These are phyloP conservation scores for Parnassius smintheus DNA, from an alignment of 2,888 invertebrate genomes.

Conservation along the genomic window DNA sequence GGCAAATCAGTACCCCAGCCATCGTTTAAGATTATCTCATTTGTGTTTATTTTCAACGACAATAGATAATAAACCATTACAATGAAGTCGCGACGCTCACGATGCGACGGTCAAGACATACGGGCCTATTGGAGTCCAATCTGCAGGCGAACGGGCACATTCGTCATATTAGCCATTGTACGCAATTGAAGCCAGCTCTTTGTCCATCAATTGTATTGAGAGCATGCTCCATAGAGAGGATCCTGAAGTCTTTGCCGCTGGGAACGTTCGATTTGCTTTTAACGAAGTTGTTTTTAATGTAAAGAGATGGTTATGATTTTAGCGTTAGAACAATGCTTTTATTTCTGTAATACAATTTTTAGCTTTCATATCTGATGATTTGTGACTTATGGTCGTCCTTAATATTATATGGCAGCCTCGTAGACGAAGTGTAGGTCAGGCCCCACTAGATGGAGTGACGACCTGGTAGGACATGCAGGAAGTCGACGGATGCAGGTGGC, in stretches of 20 bases:
- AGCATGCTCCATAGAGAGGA: slow-evolving; percentile 33
- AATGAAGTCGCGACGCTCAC: not conserved
- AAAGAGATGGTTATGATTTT: no score
- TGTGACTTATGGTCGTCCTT: no score
- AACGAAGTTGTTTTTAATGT: no score
- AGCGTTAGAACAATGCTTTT: no score
- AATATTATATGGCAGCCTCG: no score
- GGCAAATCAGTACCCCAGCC: not conserved
- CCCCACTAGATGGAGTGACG: no score
- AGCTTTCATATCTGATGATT: no score
- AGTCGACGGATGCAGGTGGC: no score
- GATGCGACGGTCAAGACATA: slow-evolving; percentile 33
- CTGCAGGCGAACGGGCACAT: slow-evolving; percentile 30
- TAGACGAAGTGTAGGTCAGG: no score
- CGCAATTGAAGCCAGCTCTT: slow-evolving; percentile 40
- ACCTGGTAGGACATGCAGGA: no score
- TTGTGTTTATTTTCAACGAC: slow-evolving; percentile 21
- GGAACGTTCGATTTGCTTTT: slow-evolving; percentile 6
- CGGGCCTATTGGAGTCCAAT: slow-evolving; percentile 45
- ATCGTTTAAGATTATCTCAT: slow-evolving; percentile 21
- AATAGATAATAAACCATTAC: slow-evolving; percentile 8
- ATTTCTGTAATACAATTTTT: no score
- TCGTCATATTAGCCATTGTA: slow-evolving; percentile 32
- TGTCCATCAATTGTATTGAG: slow-evolving; percentile 42
- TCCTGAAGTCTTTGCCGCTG: slow-evolving; percentile 12